Evolutionary conservation across 2,888 invertebrate genomes (phyloP), one percentile per base, ranked within the genome.

Genomic region (Ectemnius lituratus): DNA sequence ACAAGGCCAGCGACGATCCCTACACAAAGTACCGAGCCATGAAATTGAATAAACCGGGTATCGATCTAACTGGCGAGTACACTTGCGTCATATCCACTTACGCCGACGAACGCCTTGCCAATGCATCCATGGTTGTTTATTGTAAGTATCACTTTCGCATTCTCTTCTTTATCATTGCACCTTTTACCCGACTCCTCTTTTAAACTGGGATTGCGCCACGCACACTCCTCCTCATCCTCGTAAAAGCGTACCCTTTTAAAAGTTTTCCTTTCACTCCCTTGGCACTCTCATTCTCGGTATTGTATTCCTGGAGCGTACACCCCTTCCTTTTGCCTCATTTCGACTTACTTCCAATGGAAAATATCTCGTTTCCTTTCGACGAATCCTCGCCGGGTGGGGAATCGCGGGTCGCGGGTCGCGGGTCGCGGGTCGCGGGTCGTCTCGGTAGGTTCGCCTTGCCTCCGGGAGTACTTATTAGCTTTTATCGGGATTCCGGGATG

Each of bases 71-170:
- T 0, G 93, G 93, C 37, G 91, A 92, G 79, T 94, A 93, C 86
- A 92, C 90, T 37, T 94, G 94, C 87, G 91, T 91, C 81, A 92
- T 94, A 66, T 92, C 92, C 70, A 92, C 92, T 58, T 91, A 88
- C 78, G 82, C 82, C 47, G 89, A 88, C 66, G 93, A 93, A 81
- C 91, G 88, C 49, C 85, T 84, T 2, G 91, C 91, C 27, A 92
- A 91, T 70, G 92, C 92, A 66, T 89, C 90, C 46, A 92, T 94
- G 91, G 90, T 92, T 61, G 91, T 93, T 77, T 93, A 92, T 82
- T 92, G 94, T 94, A 88, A 93, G 93, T 92, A 83, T 70, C 11
- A 58, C 37, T 37, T 37, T 37, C 37, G 1, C 37, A 37, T 37
- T 37, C 8, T 37, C 37, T 8, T 37, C 37, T 37, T 11, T 37